These are phyloP conservation scores for Tromatobia lineatoria DNA, from an alignment of 2,888 invertebrate genomes.

Conservation along the genomic window DNA sequence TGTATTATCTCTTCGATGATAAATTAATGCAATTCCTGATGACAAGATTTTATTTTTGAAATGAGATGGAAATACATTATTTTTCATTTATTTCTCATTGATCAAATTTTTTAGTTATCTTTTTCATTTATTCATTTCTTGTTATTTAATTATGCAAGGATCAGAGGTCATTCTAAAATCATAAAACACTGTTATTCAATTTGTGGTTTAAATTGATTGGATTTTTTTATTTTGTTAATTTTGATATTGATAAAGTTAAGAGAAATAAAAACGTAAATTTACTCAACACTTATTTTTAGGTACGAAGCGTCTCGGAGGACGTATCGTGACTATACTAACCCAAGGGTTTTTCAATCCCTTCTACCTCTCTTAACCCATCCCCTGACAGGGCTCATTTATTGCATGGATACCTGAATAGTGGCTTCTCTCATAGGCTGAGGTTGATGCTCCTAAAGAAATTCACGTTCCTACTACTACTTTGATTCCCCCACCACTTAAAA, in stretches of 20 bases:
- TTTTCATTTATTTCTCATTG: no score
- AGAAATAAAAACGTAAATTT: neutral
- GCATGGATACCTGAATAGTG: conserved; percentile 52
- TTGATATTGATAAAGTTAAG: neutral
- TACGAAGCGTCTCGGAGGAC: conserved; percentile 38
- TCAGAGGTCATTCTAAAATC: neutral
- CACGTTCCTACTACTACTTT: neutral
- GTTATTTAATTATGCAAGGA: neutral
- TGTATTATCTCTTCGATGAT: no score
- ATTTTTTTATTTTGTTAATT: no score
- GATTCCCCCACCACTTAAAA: conserved; percentile 4
- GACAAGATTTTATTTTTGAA: no score
- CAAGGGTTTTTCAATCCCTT: conserved; percentile 52
- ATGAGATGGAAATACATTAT: no score
- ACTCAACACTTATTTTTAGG: conserved; percentile 5
- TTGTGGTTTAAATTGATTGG: no score
- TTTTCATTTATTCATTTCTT: no score
- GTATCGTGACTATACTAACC: conserved; percentile 53
- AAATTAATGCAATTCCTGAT: no score
- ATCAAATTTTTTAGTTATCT: no score
- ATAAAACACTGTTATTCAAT: no score
- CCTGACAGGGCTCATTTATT: conserved; percentile 20
- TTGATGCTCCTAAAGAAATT: conserved; percentile 39
- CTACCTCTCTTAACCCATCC: conserved; percentile 35
- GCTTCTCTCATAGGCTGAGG: conserved; percentile 53